Conservation (phyloP, 1,140 invertebrate genomes). For the Hycleus phaleratus region DNA sequence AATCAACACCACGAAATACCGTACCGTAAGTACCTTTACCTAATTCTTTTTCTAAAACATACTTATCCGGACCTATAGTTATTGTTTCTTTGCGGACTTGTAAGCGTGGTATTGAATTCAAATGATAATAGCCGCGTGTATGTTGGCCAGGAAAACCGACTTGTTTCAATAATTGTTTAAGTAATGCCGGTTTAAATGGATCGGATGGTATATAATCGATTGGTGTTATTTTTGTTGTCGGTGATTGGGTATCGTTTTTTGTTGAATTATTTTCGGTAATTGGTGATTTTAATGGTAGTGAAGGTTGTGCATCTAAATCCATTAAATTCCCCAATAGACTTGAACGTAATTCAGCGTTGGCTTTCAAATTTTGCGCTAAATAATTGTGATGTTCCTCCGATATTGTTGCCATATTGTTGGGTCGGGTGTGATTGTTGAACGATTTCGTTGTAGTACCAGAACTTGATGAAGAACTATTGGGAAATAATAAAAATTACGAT, state of each 20-base stretch:
- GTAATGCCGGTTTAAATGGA: conserved; percentile 46
- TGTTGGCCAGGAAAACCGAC: conserved; percentile 48
- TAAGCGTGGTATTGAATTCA: conserved; percentile 25
- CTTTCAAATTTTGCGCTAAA: conserved; percentile 35
- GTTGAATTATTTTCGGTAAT: background rate
- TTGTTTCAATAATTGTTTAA: conserved; percentile 43
- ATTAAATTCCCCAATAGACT: conserved; percentile 31
- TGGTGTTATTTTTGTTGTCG: conserved; percentile 5
- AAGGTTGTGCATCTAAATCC: conserved; percentile 17
- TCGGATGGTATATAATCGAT: conserved; percentile 34
- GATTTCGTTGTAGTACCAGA: conserved; percentile 28
- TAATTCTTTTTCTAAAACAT: conserved; percentile 57
- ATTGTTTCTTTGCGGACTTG: conserved; percentile 24
- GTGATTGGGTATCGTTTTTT: conserved; percentile 3
- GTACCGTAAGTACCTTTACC: conserved; percentile 68
- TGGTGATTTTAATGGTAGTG: background rate
- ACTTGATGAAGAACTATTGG: conserved; percentile 26
- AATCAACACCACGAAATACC: conserved; percentile 55
- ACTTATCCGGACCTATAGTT: conserved; percentile 20
- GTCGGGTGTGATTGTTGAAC: conserved; percentile 17
- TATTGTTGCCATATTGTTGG: conserved; percentile 26
- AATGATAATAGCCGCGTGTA: conserved; percentile 19
- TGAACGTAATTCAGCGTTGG: conserved; percentile 32
- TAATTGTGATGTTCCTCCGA: conserved; percentile 32
- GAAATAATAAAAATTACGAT: background rate